Evolutionary conservation across 2,113 vertebrate species (phyloP).

Genomic region (Cyanistes caeruleus): DNA sequence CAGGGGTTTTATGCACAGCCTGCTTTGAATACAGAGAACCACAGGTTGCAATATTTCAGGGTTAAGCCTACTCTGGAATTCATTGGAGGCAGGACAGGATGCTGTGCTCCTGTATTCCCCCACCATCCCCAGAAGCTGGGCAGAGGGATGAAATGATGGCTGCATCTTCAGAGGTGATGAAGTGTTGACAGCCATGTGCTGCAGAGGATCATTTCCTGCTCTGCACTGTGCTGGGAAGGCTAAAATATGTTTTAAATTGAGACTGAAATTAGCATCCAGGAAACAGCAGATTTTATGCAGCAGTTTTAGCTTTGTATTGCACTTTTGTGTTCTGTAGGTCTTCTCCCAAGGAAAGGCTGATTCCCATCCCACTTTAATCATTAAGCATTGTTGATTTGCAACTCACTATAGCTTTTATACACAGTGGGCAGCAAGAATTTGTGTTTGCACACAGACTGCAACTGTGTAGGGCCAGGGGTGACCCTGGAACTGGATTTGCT

Average conservation of each 20-base stretch:
- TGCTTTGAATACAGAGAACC: not conserved
- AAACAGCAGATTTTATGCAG: not conserved
- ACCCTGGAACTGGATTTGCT: not conserved
- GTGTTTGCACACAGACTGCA: not conserved
- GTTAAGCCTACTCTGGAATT: not conserved
- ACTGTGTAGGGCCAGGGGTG: accelerated
- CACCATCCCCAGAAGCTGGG: not conserved
- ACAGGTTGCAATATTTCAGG: not conserved
- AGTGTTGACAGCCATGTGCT: not conserved
- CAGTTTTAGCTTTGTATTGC: not conserved
- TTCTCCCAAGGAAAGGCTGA: not conserved
- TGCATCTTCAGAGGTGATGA: not conserved
- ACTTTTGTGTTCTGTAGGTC: not conserved
- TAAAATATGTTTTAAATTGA: slow-evolving; percentile 7
- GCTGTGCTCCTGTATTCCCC: not conserved
- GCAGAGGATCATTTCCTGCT: slow-evolving; percentile 1
- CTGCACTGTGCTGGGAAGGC: not conserved
- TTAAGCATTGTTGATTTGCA: not conserved
- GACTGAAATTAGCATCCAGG: slow-evolving; percentile 5
- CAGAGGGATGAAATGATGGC: not conserved
- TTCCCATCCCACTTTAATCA: not conserved
- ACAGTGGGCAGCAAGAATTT: accelerated
- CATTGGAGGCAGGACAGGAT: not conserved
- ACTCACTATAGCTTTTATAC: not conserved
- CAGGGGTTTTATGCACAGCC: not conserved